Evolutionary conservation across 2,113 vertebrate species (phyloP).

Genomic region (Lycocorax pyrrhopterus): DNA sequence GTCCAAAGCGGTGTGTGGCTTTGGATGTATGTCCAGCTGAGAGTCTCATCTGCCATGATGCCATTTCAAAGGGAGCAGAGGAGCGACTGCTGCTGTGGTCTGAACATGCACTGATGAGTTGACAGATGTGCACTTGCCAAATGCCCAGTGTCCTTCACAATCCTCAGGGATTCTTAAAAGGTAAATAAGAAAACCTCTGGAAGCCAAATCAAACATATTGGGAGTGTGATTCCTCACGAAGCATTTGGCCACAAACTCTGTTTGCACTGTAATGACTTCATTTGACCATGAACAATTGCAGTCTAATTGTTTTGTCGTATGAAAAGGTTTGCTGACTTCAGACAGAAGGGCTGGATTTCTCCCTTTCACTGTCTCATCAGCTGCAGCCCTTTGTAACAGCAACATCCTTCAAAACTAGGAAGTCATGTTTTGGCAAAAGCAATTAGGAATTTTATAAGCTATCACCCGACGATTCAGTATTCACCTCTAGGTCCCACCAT

Average conservation of each 20-base stretch:
- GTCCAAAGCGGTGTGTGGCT: background rate
- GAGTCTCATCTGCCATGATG: background rate
- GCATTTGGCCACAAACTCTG: background rate
- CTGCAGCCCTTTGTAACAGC: background rate
- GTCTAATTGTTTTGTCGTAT: background rate
- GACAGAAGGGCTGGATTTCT: background rate
- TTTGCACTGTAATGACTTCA: background rate
- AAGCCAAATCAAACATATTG: background rate
- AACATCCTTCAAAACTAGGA: background rate
- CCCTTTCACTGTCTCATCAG: background rate
- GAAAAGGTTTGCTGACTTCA: background rate
- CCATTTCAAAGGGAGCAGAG: background rate
- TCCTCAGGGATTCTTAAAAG: fast-evolving
- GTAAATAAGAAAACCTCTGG: background rate
- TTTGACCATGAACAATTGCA: background rate
- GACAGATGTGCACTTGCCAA: background rate
- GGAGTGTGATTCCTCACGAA: fast-evolving
- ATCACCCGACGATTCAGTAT: background rate
- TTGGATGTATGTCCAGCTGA: background rate
- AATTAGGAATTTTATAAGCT: background rate
- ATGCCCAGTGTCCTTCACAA: background rate
- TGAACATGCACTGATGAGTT: background rate
- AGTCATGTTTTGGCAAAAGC: background rate
- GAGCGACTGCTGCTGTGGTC: background rate
- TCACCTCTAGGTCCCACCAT: background rate